A percentile compares a stretch with the other conserved stretches of the same genome.
These are phyloP conservation scores for Gortyna flavago DNA, from an alignment of 2,888 invertebrate species.

Conservation along the genomic window DNA sequence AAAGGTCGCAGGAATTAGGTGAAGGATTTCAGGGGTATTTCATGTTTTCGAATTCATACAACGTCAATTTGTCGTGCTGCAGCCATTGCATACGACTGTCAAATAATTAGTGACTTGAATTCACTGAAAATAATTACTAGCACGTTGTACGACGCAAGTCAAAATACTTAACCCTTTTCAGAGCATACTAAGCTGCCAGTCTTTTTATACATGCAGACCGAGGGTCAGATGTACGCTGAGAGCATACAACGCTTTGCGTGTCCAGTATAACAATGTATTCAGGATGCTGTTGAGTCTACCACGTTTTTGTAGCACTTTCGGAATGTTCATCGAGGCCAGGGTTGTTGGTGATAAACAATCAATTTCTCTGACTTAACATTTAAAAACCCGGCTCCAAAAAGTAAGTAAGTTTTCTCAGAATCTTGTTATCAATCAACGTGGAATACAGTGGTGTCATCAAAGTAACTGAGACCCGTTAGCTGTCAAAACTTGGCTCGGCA, in stretches of 20 bases:
- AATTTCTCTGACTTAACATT: no score
- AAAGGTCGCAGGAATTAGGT: background rate
- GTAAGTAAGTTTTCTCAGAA: background rate
- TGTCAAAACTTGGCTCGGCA: slow-evolving; percentile 15
- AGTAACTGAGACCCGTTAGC: slow-evolving; percentile 10
- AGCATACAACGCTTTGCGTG: no score
- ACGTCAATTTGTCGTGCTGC: background rate
- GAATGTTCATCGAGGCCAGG: no score
- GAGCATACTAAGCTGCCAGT: no score
- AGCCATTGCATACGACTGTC: background rate
- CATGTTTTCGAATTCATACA: background rate
- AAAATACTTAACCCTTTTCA: no score
- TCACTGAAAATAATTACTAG: background rate
- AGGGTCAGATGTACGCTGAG: no score
- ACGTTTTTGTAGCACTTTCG: no score
- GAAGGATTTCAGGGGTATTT: background rate
- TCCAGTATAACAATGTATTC: no score
- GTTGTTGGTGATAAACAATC: no score
- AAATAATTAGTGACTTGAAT: background rate
- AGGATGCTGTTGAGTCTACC: no score
- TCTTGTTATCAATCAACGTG: background rate
- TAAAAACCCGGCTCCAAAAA: background rate
- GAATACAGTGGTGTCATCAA: background rate
- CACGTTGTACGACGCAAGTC: no score
- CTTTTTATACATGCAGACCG: no score